phyloP scores from a whole-genome alignment of 2,888 invertebrate species.

The Achlya flavicornis region DNA sequence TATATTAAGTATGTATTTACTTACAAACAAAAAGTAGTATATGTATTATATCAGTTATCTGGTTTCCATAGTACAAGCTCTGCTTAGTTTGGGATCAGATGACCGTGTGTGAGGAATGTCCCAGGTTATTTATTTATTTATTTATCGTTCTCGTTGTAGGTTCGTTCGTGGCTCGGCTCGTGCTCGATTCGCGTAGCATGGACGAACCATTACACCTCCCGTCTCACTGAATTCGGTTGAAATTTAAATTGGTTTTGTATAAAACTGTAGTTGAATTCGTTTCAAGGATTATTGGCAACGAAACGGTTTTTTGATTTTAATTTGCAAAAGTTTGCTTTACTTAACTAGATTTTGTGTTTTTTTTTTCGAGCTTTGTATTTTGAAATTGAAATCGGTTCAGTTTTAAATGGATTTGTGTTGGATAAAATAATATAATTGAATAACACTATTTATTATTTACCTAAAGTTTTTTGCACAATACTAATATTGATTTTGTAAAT shows the following conservation, averaged over 20 bases:
- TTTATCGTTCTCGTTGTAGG: no score
- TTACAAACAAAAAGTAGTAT: no score
- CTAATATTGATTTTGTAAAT: background rate
- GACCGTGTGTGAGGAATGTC: no score
- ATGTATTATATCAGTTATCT: no score
- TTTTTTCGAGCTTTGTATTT: conserved; percentile 7
- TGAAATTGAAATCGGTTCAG: conserved; percentile 1
- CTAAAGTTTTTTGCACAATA: no score
- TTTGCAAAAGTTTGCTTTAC: conserved; percentile 12
- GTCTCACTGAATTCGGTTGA: conserved; percentile 28
- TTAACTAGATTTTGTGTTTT: background rate
- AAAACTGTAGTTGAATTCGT: conserved; percentile 9
- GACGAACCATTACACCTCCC: conserved; percentile 33
- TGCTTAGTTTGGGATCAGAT: no score
- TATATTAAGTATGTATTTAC: no score
- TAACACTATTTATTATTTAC: background rate
- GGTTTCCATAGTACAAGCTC: no score
- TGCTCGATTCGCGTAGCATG: no score
- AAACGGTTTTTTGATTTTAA: conserved; percentile 11
- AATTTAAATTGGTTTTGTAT: conserved; percentile 26
- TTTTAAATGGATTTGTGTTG: background rate
- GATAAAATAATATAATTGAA: background rate
- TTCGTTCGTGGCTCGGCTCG: no score
- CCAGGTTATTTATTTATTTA: no score
- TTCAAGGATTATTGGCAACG: conserved; percentile 8